Base-by-base conservation (phyloP, 2,113 vertebrate genomes). In the Macquaria australasica region DNA sequence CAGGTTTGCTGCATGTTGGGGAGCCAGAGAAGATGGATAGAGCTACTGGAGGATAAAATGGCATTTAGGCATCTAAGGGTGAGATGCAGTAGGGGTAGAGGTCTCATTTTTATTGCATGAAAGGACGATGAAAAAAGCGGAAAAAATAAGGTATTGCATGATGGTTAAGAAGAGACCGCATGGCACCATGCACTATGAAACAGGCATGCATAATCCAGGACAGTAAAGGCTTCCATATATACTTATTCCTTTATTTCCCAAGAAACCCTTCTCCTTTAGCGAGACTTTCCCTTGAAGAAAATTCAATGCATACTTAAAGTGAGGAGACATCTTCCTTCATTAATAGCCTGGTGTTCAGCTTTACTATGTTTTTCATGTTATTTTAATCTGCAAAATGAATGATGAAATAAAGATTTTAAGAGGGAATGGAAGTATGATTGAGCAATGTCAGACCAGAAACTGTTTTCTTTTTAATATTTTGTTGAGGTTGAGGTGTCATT, bases 31-130 rank as follows among this genome's bases (percentile, higher is more conserved):
- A 72, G 84, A 77, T 66, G 72, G 43, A 80, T 41, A 23, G 69
- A 70, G 50, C 43, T 23, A 60, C 55, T 83, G 60, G 59, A 70
- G 51, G 53, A 74, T 66, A 79, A 83, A 77, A 34, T 75, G 70
- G 60, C 45, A 71, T 51, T 86, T 7, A 25, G 43, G 66, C 34
- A 56, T 34, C 64, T 50, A 3, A 23, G 25, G 41, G 66, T 72
- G 81, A 45, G 58, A n/a, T n/a, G n/a, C 39, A 73, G 41, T 34
- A 51, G 37, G 11, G 75, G 69, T 5, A 34, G 14, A 21, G 34
- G 45, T 76, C 15, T 66, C 9, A 79, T 51, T 68, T 73, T 39
- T 37, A 50, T 25, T 5, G 11, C 71, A 75, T 59, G 11, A 31
- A 31, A 60, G 55, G 60, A 6, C 28, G 18, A n/a, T 72, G 18